These are phyloP conservation scores for Hypolimnas misippus DNA, from an alignment of 2,888 invertebrate species.

Conservation along the genomic window DNA sequence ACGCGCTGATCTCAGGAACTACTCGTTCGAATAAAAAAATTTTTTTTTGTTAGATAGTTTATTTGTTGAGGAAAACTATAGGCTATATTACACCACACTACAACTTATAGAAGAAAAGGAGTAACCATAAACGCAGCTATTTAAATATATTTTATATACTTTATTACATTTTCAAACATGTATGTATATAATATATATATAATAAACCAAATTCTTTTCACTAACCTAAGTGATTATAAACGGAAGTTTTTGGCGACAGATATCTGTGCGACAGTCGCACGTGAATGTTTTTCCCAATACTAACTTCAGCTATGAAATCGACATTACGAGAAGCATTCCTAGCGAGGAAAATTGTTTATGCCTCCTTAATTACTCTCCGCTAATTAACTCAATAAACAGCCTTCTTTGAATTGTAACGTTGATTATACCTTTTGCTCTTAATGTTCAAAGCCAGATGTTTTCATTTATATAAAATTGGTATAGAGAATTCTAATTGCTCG, in stretches of 20 bases:
- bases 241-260: neutral
- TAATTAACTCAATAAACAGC: slow-evolving; percentile 29
- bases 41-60: too few species aligned
- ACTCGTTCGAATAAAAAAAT: too few species aligned
- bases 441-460: slow-evolving; percentile 25
- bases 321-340: slow-evolving; percentile 20
- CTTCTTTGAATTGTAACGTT: slow-evolving; percentile 22
- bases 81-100: too few species aligned
- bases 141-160: too few species aligned
- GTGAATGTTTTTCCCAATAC: neutral
- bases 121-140: too few species aligned
- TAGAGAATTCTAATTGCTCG: slow-evolving; percentile 16
- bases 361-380: slow-evolving; percentile 25
- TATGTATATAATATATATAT: too few species aligned
- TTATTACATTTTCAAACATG: too few species aligned
- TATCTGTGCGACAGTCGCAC: neutral
- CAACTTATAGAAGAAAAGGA: too few species aligned
- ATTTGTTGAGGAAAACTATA: too few species aligned
- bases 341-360: slow-evolving; percentile 29
- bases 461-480: slow-evolving; percentile 15
- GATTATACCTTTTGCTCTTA: slow-evolving; percentile 16
- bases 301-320: slow-evolving; percentile 15
- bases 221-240: too few species aligned
- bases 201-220: too few species aligned
- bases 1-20: too few species aligned